Base-by-base conservation (phyloP, 2,888 invertebrate genomes). In the Drosophila engyochracea region DNA sequence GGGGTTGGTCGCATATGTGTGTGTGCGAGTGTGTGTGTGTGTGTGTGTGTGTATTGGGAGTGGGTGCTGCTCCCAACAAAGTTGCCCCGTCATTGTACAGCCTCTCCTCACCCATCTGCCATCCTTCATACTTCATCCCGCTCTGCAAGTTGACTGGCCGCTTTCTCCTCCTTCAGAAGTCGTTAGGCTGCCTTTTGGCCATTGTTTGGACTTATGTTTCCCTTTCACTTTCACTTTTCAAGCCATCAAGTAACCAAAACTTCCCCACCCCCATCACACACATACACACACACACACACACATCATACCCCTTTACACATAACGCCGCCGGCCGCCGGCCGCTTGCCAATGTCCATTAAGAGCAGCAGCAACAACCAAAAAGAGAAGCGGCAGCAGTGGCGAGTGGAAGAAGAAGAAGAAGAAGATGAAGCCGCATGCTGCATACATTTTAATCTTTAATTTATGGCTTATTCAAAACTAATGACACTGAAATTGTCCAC, bases 401-500 rank as follows among this genome's bases (percentile, higher is more conserved):
- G 30, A 31, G 14, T 49, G 31, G 41, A 37, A 67, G 49, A 35
- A 67, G 49, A 35, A 54, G 58, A 37, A 67, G 49, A 30, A 54
- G 58, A 28, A 41, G 65, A 37, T 25, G 53, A 47, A 71, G 68
- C 53, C 67, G 74, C 81, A 72, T 76, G 79, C 79, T 79, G 79
- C 79, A 79, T 79, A 81, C 70, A 89, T 86, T 86, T 86, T 86
- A 86, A 89, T 86, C 86, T 86, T 89, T 89, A 89, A 89, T 86
- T 86, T 86, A 86, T 86, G 87, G 89, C 89, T 87, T 89, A 86
- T 86, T 89, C 90, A 86, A 86, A 86, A 86, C 86, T 89, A 86
- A 86, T 89, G 85, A 89, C 85, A 85, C 85, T 79, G 85, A 85
- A 85, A 89, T 84, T 86, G 76, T 80, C 73, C 88, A 79, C 72